These are phyloP conservation scores for Peromyscus nudipes DNA, from an alignment of 2,797 vertebrate species.

Conservation along the genomic window DNA sequence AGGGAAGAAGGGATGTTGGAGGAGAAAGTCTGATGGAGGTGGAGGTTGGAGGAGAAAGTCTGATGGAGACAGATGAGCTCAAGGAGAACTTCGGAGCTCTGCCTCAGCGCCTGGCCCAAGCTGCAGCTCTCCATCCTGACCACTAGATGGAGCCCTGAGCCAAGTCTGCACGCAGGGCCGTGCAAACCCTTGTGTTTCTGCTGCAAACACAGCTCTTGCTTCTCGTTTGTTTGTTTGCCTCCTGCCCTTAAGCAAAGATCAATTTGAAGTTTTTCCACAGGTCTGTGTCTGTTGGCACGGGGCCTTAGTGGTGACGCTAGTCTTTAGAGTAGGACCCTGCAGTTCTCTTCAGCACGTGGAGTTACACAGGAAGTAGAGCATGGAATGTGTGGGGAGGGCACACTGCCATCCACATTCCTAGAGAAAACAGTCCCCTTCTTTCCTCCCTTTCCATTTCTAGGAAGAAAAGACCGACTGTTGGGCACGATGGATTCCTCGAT, in stretches of 20 bases:
- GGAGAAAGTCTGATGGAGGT: neutral
- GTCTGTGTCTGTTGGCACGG: neutral
- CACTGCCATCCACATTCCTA: fast-evolving
- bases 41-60: too few species aligned
- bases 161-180: fast-evolving
- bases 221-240: too few species aligned
- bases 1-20: too few species aligned
- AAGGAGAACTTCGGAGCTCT: neutral
- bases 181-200: fast-evolving
- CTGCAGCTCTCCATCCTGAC: fast-evolving
- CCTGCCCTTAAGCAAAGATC: fast-evolving
- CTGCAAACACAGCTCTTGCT: fast-evolving
- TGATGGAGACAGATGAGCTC: too few species aligned
- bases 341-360: fast-evolving
- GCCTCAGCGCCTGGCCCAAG: fast-evolving
- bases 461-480: neutral
- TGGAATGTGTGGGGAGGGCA: fast-evolving
- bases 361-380: fast-evolving
- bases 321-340: neutral
- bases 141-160: slow-evolving; percentile 44
- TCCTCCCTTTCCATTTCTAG: neutral
- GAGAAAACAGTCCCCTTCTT: fast-evolving
- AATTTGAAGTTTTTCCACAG: neutral
- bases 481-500: neutral
- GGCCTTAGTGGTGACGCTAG: fast-evolving